These are phyloP conservation scores for Drosophila lacicola DNA, from an alignment of 2,888 invertebrate genomes.

Conservation along the genomic window DNA sequence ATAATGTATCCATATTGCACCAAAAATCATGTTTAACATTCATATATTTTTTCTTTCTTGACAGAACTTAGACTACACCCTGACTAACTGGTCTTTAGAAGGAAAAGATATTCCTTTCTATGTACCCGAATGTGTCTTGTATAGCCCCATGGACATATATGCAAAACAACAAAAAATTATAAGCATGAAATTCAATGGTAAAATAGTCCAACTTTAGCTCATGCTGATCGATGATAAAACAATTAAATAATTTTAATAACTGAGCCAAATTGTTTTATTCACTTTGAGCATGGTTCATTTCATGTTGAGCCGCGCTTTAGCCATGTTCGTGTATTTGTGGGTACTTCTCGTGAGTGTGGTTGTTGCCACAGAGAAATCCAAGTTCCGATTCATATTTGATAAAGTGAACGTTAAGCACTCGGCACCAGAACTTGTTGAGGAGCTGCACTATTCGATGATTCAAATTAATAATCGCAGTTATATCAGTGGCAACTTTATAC, in stretches of 20 bases:
- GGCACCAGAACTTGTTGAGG: constrained; percentile 19
- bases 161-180: background rate
- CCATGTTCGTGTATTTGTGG: constrained; percentile 19
- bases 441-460: background rate
- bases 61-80: constrained; percentile 1
- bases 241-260: constrained; percentile 6
- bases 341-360: constrained; percentile 2
- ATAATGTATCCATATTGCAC: too few relatives aligned
- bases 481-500: constrained; percentile 14
- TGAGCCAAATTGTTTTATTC: background rate
- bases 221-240: background rate
- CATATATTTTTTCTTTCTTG: background rate
- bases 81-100: constrained; percentile 3
- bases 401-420: background rate
- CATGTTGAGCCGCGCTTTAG: background rate
- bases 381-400: constrained; percentile 26
- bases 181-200: background rate
- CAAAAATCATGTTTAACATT: background rate
- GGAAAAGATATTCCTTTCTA: background rate
- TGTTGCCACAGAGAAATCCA: constrained; percentile 5
- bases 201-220: background rate
- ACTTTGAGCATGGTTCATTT: background rate
- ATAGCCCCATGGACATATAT: background rate
- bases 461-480: constrained; percentile 27
- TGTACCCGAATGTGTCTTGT: background rate